Base-by-base conservation (phyloP, 2,888 invertebrate species). In the Leucophora obtusa region DNA sequence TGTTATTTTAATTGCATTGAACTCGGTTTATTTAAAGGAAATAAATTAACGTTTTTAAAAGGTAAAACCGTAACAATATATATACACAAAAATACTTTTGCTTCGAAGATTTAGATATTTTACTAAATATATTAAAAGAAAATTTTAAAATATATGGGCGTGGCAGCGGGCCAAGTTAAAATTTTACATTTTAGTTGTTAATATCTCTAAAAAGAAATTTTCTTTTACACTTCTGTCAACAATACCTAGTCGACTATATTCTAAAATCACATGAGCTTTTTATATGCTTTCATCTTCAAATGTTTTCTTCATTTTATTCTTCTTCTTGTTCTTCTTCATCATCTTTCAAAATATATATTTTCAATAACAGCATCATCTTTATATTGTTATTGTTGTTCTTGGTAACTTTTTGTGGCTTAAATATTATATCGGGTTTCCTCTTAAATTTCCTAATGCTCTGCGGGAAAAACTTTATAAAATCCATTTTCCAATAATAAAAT, bases 401-500 rank as follows among this genome's bases (percentile, higher is more conserved):
- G 35, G 58, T 28, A 8, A 17, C 18, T 59, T 65, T 43, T 65
- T 70, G 70, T 65, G 59, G 70, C 24, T 68, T 35, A 5, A 10
- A 50, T 43, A 10, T 66, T 28, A 71, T 54, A 60, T 35, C 51
- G 60, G 15, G 54, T 56, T 54, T 15, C 17, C 50, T 38, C 28
- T 50, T 10, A 66, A 54, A 76, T 69, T 65, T 69, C 28, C 53
- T 62, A 73, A 58, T 66, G 50, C 79, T 68, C 63, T 59, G 78
- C 58, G 59, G 72, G 68, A 70, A 69, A 70, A 79, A 63, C 38
- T 62, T 78, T 73, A 68, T 47, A 47, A 73, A 79, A 79, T 63
- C 72, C 74, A 68, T 74, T 79, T 66, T 50, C 66, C 75, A 71
- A 79, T 79, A 79, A 71, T 66, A 79, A 28, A 28, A 28, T 28